A percentile compares a stretch with the other conserved stretches of the same genome.
These are phyloP conservation scores for Drusus annulatus DNA, from an alignment of 1,140 invertebrate species.

Conservation along the genomic window DNA sequence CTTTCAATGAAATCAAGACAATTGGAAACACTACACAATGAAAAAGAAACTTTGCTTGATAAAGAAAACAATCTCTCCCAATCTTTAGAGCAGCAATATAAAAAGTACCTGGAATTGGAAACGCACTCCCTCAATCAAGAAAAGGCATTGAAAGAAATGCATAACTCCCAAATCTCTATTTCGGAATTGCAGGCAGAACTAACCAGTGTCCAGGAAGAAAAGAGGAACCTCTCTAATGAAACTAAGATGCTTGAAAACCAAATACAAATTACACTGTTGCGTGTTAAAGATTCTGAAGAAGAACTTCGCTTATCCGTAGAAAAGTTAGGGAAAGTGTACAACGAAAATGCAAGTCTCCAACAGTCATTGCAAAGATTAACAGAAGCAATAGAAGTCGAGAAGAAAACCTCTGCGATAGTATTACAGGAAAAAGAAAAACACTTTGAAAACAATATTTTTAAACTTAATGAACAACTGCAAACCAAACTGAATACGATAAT, in stretches of 20 bases:
- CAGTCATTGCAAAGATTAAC: constrained; percentile 4
- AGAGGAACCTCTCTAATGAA: constrained; percentile 14
- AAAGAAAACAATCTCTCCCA: neutral
- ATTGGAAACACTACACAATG: neutral
- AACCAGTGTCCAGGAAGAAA: neutral
- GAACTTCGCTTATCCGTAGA: neutral
- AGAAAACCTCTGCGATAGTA: neutral
- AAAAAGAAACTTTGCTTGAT: neutral
- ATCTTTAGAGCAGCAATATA: constrained; percentile 11
- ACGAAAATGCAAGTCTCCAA: neutral
- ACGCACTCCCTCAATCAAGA: neutral
- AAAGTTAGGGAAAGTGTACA: too few relatives aligned
- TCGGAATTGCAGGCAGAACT: constrained; percentile 9
- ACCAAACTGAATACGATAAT: neutral
- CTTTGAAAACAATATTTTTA: neutral
- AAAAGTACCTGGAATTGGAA: neutral
- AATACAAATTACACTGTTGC: constrained; percentile 12
- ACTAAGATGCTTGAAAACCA: constrained; percentile 20
- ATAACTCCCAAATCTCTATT: neutral
- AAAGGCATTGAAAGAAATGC: constrained; percentile 13
- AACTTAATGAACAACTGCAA: constrained; percentile 11
- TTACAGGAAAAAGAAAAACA: neutral
- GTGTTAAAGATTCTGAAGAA: neutral
- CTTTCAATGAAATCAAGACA: neutral
- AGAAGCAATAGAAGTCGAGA: neutral